Percentiles rank a stretch among this genome's conserved stretches.
Evolutionary conservation across 2,888 invertebrate species (phyloP).

Genomic region (Tipula confusa): DNA sequence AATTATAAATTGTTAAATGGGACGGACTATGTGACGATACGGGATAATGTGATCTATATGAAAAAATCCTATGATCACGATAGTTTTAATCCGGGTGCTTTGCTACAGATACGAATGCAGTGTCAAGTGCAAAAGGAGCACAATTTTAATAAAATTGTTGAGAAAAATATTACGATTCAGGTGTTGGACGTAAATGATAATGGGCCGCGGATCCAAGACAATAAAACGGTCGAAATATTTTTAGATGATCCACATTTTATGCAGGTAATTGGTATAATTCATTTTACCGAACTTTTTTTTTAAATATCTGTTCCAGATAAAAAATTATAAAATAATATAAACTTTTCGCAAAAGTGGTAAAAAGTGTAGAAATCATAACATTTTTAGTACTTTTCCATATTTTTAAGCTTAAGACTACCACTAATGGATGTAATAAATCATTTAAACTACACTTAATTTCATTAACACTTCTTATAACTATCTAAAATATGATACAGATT

Average conservation of each 20-base stretch:
- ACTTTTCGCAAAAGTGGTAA: too few relatives aligned
- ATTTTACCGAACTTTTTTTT: too few relatives aligned
- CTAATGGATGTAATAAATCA: too few relatives aligned
- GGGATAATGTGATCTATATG: constrained; percentile 48
- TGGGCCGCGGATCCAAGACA: constrained; percentile 66
- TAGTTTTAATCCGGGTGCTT: constrained; percentile 46
- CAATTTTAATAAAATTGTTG: constrained; percentile 36
- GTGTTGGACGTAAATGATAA: constrained; percentile 91
- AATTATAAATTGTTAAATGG: constrained; percentile 52
- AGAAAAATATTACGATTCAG: constrained; percentile 48
- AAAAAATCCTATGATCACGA: constrained; percentile 51
- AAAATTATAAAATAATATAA: too few relatives aligned
- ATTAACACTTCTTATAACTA: too few relatives aligned
- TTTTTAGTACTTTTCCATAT: too few relatives aligned
- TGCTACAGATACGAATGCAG: constrained; percentile 45
- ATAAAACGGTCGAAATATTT: constrained; percentile 42
- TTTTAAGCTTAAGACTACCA: too few relatives aligned
- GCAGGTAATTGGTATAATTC: constrained; percentile 40
- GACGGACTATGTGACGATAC: constrained; percentile 48
- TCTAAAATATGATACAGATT: too few relatives aligned
- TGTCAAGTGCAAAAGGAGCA: constrained; percentile 48
- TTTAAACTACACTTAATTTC: too few relatives aligned
- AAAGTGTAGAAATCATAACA: too few relatives aligned
- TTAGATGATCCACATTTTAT: constrained; percentile 46
- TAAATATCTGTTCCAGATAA: too few relatives aligned